phyloP scores from a whole-genome alignment of 2,888 invertebrate genomes.

The Chloromyia formosa region DNA sequence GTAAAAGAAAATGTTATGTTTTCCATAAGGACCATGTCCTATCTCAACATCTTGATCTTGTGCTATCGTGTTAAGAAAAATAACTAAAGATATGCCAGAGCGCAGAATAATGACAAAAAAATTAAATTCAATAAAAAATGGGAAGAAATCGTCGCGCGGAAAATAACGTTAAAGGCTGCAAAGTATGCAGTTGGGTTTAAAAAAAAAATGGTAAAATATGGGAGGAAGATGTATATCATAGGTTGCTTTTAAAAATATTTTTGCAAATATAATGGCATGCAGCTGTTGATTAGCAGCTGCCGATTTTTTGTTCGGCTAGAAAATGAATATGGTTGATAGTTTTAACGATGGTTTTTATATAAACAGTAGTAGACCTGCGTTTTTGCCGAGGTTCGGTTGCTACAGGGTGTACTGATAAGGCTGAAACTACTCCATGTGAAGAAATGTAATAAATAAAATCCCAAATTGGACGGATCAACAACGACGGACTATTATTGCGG shows the following conservation, averaged over 20 bases:
- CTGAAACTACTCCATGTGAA: no score
- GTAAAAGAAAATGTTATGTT: background rate
- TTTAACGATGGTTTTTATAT: no score
- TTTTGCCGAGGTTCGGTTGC: no score
- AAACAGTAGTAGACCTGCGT: no score
- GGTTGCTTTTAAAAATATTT: background rate
- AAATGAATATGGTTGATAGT: background rate
- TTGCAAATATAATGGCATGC: slow-evolving; percentile 34
- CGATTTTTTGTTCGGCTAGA: slow-evolving; percentile 4
- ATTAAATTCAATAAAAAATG: background rate
- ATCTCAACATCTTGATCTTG: slow-evolving; percentile 43
- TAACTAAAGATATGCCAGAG: background rate
- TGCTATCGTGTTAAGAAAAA: slow-evolving; percentile 5
- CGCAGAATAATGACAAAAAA: background rate
- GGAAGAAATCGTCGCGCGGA: background rate
- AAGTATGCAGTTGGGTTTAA: slow-evolving; percentile 6
- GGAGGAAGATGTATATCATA: slow-evolving; percentile 29
- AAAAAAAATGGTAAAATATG: slow-evolving; percentile 14
- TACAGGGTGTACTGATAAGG: no score
- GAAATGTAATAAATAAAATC: no score
- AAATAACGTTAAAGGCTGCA: slow-evolving; percentile 3
- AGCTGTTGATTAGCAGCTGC: slow-evolving; percentile 34
- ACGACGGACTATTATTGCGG: no score
- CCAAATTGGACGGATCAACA: no score
- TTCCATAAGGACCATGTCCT: slow-evolving; percentile 41